Base-by-base conservation (phyloP, 1,140 invertebrate genomes). In the Bombus impatiens region DNA sequence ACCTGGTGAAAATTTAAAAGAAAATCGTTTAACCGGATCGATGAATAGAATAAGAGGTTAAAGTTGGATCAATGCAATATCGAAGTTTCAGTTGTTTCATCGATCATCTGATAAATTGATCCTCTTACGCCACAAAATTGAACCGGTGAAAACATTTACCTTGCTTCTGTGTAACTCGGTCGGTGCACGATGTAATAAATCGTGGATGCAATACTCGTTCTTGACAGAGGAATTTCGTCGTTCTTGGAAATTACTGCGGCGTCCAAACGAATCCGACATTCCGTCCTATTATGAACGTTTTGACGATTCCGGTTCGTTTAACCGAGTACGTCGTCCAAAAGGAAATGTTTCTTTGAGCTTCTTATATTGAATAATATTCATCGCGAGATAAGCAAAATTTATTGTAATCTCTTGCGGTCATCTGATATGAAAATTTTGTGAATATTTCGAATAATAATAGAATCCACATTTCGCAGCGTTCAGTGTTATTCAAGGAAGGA, bases 131-230 rank as follows among this genome's bases (percentile, higher is more conserved):
- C n/a, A 12, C 59, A 47, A 79, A 82, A 83, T 75, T 40, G 40
- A 57, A 79, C 28, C 25, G 13, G 57, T 40, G 53, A 32, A 84
- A 84, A 79, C 87, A 87, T 88, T 84, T 79, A 87, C 18, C 42
- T n/a, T 47, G 77, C 18, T 40, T 44, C 59, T 53, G 62, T 40
- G 59, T 76, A 81, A 86, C 86, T 70, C n/a, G 32, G 22, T 59
- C n/a, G 68, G 10, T 18, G 65, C 6, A 35, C 65, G 15, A 67
- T 15, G 15, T 84, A 79, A 88, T 88, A 88, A 87, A 88, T 88
- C 68, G 28, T 13, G 22, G 32, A 35, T 59, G 3, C 65, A 72
- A 32, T 44, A 82, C 65, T 78, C 79, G 71, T 87, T 47, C 25
- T 40, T 57, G 28, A 68, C 76, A 76, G 40, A 83, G 59, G 78